These are phyloP conservation scores for Neomonachus schauinslandi DNA, from an alignment of 2,113 vertebrate species.

Conservation along the genomic window DNA sequence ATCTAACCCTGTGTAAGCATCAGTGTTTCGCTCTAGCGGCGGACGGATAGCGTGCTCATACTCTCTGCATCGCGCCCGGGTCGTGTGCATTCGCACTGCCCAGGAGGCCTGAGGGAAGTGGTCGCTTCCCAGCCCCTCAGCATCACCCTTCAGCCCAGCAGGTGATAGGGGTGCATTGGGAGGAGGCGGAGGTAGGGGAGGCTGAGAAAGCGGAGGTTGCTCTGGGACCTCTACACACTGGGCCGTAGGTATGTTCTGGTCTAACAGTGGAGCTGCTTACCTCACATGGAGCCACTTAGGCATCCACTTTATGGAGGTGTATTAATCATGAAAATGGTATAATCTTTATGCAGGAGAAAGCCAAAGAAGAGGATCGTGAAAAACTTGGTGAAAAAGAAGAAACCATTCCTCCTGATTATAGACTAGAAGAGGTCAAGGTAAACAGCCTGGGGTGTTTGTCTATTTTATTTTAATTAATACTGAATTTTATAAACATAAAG, in stretches of 20 bases:
- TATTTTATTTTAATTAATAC: neutral
- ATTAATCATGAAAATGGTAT: neutral
- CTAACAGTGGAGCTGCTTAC: neutral
- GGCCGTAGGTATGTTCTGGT: accelerated
- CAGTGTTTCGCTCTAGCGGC: accelerated
- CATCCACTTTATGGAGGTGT: neutral
- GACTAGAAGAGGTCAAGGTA: slow-evolving; percentile 85
- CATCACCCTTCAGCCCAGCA: neutral
- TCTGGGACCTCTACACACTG: neutral
- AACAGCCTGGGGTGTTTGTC: neutral
- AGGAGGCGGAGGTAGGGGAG: neutral
- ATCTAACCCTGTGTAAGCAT: neutral
- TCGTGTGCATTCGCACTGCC: neutral
- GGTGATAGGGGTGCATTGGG: too few species aligned
- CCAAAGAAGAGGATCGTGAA: slow-evolving; percentile 80
- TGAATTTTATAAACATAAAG: neutral
- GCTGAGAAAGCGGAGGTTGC: neutral
- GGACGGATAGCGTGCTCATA: accelerated
- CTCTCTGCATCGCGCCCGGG: neutral
- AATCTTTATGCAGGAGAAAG: slow-evolving; percentile 81
- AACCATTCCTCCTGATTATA: slow-evolving; percentile 87
- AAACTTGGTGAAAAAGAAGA: slow-evolving; percentile 88
- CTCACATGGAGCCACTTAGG: neutral
- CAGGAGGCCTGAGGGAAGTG: neutral
- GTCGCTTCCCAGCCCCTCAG: neutral